Evolutionary conservation across 2,888 invertebrate species (phyloP).

Genomic region (Urechis unicinctus): DNA sequence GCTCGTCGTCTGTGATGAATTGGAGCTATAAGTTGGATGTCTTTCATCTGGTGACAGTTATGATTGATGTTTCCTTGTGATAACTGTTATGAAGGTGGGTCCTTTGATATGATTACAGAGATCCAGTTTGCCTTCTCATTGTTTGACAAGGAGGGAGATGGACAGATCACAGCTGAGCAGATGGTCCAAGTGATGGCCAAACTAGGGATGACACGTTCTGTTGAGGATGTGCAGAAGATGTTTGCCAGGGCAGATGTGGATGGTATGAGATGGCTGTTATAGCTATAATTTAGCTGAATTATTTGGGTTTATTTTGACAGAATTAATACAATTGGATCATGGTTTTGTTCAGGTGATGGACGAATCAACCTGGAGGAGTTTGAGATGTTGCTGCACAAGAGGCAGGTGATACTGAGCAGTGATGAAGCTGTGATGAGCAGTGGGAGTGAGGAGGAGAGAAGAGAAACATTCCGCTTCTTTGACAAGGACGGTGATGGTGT

Average conservation of each 20-base stretch:
- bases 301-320: background rate
- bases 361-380: constrained; percentile 6
- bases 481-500: constrained; percentile 18
- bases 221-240: background rate
- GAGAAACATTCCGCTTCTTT: constrained; percentile 13
- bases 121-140: constrained; percentile 21
- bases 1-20: too few species aligned
- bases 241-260: background rate
- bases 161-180: constrained; percentile 3
- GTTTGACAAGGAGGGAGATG: constrained; percentile 24
- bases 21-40: too few species aligned
- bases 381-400: background rate
- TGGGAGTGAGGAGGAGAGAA: constrained; percentile 9
- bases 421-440: background rate
- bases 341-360: background rate
- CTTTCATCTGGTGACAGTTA: too few species aligned
- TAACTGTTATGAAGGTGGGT: too few species aligned
- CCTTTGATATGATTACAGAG: too few species aligned
- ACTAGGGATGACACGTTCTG: background rate
- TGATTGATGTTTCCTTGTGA: too few species aligned
- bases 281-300: too few species aligned
- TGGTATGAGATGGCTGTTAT: too few species aligned
- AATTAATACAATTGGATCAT: too few species aligned
- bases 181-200: background rate
- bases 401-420: background rate